A percentile compares a stretch with the other conserved stretches of the same genome.
Conservation (phyloP, 1,140 invertebrate species). For the Aethina tumida region DNA sequence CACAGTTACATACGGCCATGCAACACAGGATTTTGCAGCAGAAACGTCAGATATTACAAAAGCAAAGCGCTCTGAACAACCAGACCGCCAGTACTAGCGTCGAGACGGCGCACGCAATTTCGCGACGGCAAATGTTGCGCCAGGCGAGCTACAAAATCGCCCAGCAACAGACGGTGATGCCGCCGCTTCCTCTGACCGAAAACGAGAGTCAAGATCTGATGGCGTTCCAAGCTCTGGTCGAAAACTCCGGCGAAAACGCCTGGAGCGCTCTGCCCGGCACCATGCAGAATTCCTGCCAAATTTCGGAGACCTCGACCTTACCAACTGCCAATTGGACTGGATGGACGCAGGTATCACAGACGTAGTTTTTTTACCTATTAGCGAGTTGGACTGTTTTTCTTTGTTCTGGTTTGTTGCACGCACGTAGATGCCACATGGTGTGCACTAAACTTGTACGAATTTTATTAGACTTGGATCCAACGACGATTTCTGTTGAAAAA, state of each 20-base stretch:
- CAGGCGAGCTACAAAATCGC: constrained; percentile 73
- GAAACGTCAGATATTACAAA: constrained; percentile 70
- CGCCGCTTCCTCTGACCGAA: constrained; percentile 42
- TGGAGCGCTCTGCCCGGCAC: constrained; percentile 47
- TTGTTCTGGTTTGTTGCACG: no score
- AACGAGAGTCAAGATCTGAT: constrained; percentile 48
- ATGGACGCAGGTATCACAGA: constrained; percentile 36
- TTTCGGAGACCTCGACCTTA: constrained; percentile 36
- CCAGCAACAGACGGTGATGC: constrained; percentile 55
- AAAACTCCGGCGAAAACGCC: constrained; percentile 40
- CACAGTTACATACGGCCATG: constrained; percentile 61
- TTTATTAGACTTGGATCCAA: no score
- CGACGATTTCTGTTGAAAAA: no score
- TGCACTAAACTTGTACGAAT: no score
- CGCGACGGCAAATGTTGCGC: constrained; percentile 58
- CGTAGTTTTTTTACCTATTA: no score
- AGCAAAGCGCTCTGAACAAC: constrained; percentile 58
- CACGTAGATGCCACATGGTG: no score
- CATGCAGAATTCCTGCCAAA: constrained; percentile 49
- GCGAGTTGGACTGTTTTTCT: no score
- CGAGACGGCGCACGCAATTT: constrained; percentile 33
- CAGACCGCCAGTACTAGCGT: constrained; percentile 29
- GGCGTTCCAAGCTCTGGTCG: constrained; percentile 42
- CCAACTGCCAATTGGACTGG: constrained; percentile 19
- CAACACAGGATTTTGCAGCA: constrained; percentile 68